A percentile compares a stretch with the other conserved stretches of the same genome.
These are phyloP conservation scores for Camponotus floridanus DNA, from an alignment of 1,140 invertebrate genomes.

Conservation along the genomic window DNA sequence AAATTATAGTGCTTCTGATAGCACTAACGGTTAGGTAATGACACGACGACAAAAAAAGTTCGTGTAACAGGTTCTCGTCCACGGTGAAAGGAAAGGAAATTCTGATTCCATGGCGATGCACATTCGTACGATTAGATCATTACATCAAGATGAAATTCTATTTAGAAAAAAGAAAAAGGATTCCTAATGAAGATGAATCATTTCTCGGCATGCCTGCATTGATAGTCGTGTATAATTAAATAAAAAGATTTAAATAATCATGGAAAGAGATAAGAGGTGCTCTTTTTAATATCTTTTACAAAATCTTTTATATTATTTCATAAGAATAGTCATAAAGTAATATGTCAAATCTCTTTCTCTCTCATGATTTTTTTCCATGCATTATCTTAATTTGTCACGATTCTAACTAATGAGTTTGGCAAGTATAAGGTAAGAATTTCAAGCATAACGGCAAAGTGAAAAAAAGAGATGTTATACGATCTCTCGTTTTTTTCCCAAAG, in stretches of 20 bases:
- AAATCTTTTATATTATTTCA: conserved; percentile 17
- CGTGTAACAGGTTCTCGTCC: conserved; percentile 70
- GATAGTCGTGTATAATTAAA: not conserved
- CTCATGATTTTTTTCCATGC: not conserved
- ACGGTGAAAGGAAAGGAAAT: conserved; percentile 76
- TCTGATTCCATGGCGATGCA: conserved; percentile 70
- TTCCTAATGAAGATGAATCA: conserved; percentile 30
- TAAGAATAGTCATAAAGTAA: not conserved
- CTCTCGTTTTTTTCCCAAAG: conserved; percentile 34
- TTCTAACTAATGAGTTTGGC: conserved; percentile 7
- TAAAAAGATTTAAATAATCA: no score
- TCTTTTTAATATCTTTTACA: conserved; percentile 3
- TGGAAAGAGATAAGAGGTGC: not conserved
- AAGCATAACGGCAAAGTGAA: not conserved
- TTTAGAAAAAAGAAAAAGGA: conserved; percentile 57
- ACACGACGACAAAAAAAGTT: conserved; percentile 48
- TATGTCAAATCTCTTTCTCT: not conserved
- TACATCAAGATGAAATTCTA: conserved; percentile 55
- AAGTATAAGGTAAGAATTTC: conserved; percentile 31
- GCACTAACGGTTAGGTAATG: conserved; percentile 50
- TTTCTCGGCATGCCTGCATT: not conserved
- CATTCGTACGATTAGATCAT: conserved; percentile 27
- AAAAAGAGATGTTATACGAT: conserved; percentile 20
- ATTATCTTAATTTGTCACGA: not conserved
- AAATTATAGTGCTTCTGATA: conserved; percentile 50